These are phyloP conservation scores for Perccottus glenii DNA, from an alignment of 2,113 vertebrate genomes.

Conservation along the genomic window DNA sequence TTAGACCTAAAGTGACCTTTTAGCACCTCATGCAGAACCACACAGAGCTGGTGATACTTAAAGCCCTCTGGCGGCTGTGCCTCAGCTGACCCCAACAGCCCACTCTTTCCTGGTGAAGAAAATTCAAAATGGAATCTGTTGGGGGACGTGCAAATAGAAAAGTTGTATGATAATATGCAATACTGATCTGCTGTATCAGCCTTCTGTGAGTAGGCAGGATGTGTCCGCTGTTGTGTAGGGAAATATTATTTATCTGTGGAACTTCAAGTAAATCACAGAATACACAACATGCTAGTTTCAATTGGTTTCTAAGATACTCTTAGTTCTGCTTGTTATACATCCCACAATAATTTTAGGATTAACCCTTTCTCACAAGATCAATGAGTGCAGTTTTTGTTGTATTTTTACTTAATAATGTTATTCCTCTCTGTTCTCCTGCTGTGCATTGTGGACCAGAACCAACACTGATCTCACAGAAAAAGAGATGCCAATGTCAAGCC, in stretches of 20 bases:
- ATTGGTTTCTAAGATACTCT: no score
- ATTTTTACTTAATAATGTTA: constrained; percentile 11
- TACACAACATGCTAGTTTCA: no score
- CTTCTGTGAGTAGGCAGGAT: not conserved
- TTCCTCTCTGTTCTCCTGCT: constrained; percentile 1
- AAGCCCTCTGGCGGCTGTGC: not conserved
- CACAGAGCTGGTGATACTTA: not conserved
- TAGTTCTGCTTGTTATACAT: no score
- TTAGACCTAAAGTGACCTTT: not conserved
- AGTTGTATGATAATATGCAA: not conserved
- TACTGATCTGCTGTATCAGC: no score
- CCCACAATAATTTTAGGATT: no score
- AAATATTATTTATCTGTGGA: no score
- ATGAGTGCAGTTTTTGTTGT: constrained; percentile 2
- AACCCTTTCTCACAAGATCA: not conserved
- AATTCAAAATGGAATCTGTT: constrained; percentile 1
- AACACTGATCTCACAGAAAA: constrained; percentile 21
- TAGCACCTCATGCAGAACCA: not conserved
- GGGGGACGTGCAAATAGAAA: not conserved
- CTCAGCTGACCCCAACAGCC: not conserved
- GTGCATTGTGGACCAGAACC: not conserved
- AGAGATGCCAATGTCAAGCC: constrained; percentile 18
- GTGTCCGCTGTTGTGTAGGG: no score
- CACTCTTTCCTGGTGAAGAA: not conserved
- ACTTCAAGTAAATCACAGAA: no score